These are phyloP conservation scores for Dendrolimus houi DNA, from an alignment of 2,888 invertebrate genomes.

Conservation along the genomic window DNA sequence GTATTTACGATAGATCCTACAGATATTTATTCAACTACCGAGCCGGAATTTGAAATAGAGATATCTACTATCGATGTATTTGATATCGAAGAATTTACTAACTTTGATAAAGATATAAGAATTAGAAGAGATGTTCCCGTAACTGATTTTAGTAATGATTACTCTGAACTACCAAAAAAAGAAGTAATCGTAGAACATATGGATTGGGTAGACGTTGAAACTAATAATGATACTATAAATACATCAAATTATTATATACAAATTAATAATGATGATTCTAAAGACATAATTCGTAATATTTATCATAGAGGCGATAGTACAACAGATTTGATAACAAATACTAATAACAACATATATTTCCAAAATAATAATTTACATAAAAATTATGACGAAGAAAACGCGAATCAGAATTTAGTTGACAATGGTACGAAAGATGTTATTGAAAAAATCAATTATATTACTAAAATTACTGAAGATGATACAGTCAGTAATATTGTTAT, in stretches of 20 bases:
- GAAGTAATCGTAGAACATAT: neutral
- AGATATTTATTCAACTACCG: conserved; percentile 19
- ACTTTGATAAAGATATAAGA: conserved; percentile 15
- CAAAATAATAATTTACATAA: neutral
- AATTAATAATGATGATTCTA: neutral
- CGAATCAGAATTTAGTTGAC: neutral
- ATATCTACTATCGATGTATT: conserved; percentile 24
- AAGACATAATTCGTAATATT: neutral
- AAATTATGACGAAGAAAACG: neutral
- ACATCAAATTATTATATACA: neutral
- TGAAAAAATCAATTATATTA: neutral
- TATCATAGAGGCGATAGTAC: too few relatives aligned
- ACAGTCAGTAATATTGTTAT: too few relatives aligned
- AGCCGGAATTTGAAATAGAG: conserved; percentile 21
- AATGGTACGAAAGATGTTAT: neutral
- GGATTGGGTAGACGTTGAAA: neutral
- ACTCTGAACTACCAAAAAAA: neutral
- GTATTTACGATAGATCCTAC: conserved; percentile 26
- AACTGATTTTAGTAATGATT: conserved; percentile 11
- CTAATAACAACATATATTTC: neutral
- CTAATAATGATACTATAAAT: neutral
- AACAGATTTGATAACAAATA: neutral
- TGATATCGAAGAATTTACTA: conserved; percentile 31
- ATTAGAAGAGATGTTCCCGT: conserved; percentile 24
- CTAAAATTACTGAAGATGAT: neutral